Evolutionary conservation across 2,113 vertebrate genomes (phyloP), one percentile per base, ranked within the genome.

Genomic region (Epinephelus lanceolatus): DNA sequence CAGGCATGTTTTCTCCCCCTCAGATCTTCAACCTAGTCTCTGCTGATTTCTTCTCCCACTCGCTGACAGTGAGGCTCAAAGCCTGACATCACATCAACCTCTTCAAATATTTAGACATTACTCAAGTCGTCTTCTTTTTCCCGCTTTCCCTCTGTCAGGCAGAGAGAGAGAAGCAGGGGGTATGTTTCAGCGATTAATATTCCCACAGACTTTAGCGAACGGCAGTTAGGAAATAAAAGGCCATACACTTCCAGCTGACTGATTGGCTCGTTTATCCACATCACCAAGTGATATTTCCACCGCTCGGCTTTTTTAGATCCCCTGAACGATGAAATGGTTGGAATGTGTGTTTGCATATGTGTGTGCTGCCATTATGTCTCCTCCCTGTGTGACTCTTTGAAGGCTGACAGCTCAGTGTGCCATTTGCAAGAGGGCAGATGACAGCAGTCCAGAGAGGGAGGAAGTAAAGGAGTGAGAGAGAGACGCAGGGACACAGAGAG

Each of bases 81-180:
- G 94, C 88, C 76, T 51, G 71, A 88, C 89, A 92, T 92, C 92
- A 91, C 88, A 92, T 92, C 93, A 92, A 78, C 87, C 90, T 91
- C 92, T 89, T 94, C 86, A 88, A 92, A 93, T 91, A 95, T 93
- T 93, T 92, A 93, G 91, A 90, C 86, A 80, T 92, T 89, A 88
- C 89, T 89, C 81, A 87, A 91, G 67, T 81, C 45, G 52, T 84
- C 80, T 85, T 89, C 80, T 71, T 88, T 78, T 68, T 68, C 74
- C 65, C 37, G 18, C 76, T 84, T 71, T 76, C 60, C 19, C 77
- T 73, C 69, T 68, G 85, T 87, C 89, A 82, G 52, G 60, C 65
- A 2, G 66, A 12, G 42, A 45, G 42, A 25, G 71, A 62, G 76
- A 83, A 53, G 81, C 19, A 56, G 83, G 84, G 86, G 79, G 83